phyloP scores from a whole-genome alignment of 2,113 vertebrate species.

The Festucalex cinctus region DNA sequence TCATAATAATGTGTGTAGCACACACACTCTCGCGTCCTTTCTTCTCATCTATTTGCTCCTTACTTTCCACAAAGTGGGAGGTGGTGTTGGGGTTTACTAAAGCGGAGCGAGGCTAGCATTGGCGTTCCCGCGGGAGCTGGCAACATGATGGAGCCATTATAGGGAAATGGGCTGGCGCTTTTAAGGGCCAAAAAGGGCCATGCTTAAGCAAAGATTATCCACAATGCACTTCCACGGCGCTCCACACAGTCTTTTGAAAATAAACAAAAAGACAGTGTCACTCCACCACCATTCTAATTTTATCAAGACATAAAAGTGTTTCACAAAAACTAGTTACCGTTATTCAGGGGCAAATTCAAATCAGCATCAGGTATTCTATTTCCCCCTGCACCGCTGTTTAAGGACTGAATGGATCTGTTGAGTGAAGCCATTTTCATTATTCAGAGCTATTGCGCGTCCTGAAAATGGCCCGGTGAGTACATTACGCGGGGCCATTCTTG shows the following conservation, averaged over 20 bases:
- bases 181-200: conserved; percentile 64
- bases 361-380: conserved; percentile 27
- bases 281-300: background rate
- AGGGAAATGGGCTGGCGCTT: conserved; percentile 52
- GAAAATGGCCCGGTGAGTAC: conserved; percentile 46
- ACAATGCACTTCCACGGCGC: conserved; percentile 50
- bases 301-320: conserved; percentile 26
- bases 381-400: conserved; percentile 24
- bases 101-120: conserved; percentile 25
- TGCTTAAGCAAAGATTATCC: conserved; percentile 64
- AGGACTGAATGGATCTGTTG: conserved; percentile 42
- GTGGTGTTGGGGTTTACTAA: conserved; percentile 28
- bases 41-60: conserved; percentile 29
- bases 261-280: conserved; percentile 9
- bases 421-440: conserved; percentile 55
- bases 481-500: conserved; percentile 41
- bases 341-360: conserved; percentile 40
- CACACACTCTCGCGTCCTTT: conserved; percentile 13
- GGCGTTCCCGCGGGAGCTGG: conserved; percentile 52
- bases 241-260: conserved; percentile 10
- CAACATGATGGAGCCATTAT: conserved; percentile 63
- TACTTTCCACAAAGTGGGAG: background rate
- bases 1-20: conserved; percentile 54
- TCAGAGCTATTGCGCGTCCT: conserved; percentile 46
- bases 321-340: conserved; percentile 24